Percentiles rank a stretch among this genome's conserved stretches.
Conservation (phyloP, 2,888 invertebrate species). For the Napeogenes inachia region DNA sequence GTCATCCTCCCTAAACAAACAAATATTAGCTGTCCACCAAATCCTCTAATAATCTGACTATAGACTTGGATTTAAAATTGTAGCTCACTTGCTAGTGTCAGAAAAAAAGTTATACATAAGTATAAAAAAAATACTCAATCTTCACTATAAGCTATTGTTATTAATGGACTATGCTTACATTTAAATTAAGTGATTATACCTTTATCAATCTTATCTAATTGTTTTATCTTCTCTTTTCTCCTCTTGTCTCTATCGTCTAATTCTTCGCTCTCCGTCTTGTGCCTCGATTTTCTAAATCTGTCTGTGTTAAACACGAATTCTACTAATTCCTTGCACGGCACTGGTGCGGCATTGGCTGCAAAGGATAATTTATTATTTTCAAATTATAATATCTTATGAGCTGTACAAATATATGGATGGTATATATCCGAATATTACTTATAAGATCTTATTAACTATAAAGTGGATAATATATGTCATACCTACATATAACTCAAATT, state of each 20-base stretch:
- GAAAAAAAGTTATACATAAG: background rate
- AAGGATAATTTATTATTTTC: slow-evolving; percentile 18
- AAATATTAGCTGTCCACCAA: too few species aligned
- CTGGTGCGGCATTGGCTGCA: slow-evolving; percentile 36
- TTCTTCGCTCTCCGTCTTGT: slow-evolving; percentile 18
- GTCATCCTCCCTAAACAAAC: too few species aligned
- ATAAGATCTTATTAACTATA: too few species aligned
- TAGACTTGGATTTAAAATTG: too few species aligned
- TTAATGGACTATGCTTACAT: background rate
- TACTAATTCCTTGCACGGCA: slow-evolving; percentile 30
- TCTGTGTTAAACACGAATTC: slow-evolving; percentile 10
- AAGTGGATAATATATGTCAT: too few species aligned
- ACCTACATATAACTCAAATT: too few species aligned
- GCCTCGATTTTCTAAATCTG: slow-evolving; percentile 19
- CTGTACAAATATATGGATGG: too few species aligned
- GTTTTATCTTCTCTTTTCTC: slow-evolving; percentile 23
- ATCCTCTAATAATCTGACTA: too few species aligned
- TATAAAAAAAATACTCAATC: background rate
- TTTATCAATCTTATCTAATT: slow-evolving; percentile 31
- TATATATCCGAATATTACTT: too few species aligned
- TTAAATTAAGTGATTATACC: slow-evolving; percentile 25
- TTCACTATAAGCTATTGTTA: background rate
- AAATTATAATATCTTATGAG: background rate
- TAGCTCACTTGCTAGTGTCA: too few species aligned
- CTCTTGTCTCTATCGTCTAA: slow-evolving; percentile 22